These are phyloP conservation scores for Centropristis striata DNA, from an alignment of 2,113 vertebrate genomes.

Conservation along the genomic window DNA sequence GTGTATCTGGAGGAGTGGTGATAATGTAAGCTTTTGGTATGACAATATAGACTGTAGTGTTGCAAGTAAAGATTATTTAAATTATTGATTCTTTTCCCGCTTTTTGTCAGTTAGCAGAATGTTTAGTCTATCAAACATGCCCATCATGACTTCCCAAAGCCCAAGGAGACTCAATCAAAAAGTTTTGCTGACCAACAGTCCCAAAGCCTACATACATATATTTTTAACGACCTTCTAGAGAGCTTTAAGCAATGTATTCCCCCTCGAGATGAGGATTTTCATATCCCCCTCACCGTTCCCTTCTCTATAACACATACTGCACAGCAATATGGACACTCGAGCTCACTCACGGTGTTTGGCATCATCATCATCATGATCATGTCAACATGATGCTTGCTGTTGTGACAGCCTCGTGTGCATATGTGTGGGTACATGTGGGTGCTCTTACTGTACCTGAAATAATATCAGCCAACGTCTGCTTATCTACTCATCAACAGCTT, in stretches of 20 bases:
- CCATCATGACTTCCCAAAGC: too few relatives aligned
- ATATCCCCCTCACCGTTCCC: neutral
- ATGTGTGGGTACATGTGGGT: constrained; percentile 16
- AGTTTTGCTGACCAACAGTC: neutral
- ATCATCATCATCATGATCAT: constrained; percentile 44
- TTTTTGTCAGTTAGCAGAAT: too few relatives aligned
- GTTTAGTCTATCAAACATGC: too few relatives aligned
- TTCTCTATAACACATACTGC: neutral
- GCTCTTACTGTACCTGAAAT: constrained; percentile 33
- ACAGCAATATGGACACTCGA: neutral
- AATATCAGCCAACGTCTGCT: constrained; percentile 29
- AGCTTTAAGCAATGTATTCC: neutral
- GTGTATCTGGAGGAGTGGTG: too few relatives aligned
- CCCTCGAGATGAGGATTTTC: neutral
- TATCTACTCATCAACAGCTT: constrained; percentile 4
- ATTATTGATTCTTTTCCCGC: neutral
- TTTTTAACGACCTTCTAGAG: neutral
- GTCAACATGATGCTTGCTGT: constrained; percentile 26
- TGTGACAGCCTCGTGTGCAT: constrained; percentile 34
- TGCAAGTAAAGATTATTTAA: too few relatives aligned
- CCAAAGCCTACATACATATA: neutral
- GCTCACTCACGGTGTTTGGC: constrained; percentile 24
- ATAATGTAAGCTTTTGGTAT: too few relatives aligned
- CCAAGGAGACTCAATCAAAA: neutral
- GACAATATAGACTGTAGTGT: too few relatives aligned